Evolutionary conservation across 2,888 invertebrate species (phyloP).

Genomic region (Meiosimyza decipiens): DNA sequence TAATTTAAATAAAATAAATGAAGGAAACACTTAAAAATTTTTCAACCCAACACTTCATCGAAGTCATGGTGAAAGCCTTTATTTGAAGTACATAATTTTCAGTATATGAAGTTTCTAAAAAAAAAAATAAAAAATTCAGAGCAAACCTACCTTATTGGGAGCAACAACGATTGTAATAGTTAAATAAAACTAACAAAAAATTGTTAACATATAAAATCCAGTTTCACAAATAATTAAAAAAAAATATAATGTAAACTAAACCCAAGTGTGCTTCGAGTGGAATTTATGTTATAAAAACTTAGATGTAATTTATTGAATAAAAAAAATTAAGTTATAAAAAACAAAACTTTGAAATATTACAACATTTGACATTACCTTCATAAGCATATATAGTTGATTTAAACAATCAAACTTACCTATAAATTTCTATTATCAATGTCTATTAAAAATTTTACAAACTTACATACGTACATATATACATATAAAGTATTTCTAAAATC

Average conservation of each 20-base stretch:
- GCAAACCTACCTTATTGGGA: slow-evolving; percentile 51
- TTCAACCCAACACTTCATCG: slow-evolving; percentile 37
- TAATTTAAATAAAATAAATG: slow-evolving; percentile 6
- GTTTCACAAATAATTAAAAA: slow-evolving; percentile 39
- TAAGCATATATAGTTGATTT: slow-evolving; percentile 10
- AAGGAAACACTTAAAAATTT: slow-evolving; percentile 1
- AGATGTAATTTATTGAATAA: slow-evolving; percentile 4
- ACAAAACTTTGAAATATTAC: neutral
- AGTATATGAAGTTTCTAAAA: slow-evolving; percentile 41
- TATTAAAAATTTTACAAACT: slow-evolving; percentile 21
- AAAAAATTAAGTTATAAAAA: neutral
- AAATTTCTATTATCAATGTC: too few species aligned
- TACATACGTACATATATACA: slow-evolving; percentile 14
- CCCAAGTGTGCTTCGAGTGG: slow-evolving; percentile 64
- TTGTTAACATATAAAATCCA: slow-evolving; percentile 32
- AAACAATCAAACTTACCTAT: neutral
- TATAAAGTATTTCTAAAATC: neutral
- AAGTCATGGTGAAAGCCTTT: slow-evolving; percentile 29
- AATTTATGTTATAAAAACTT: slow-evolving; percentile 42
- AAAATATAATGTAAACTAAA: slow-evolving; percentile 48
- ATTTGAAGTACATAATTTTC: slow-evolving; percentile 31
- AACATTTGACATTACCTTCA: neutral
- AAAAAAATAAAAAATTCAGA: slow-evolving; percentile 16
- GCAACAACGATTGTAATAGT: slow-evolving; percentile 53
- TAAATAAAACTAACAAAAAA: slow-evolving; percentile 43